These are phyloP conservation scores for Galerucella pusilla DNA, from an alignment of 2,888 invertebrate species.

Conservation along the genomic window DNA sequence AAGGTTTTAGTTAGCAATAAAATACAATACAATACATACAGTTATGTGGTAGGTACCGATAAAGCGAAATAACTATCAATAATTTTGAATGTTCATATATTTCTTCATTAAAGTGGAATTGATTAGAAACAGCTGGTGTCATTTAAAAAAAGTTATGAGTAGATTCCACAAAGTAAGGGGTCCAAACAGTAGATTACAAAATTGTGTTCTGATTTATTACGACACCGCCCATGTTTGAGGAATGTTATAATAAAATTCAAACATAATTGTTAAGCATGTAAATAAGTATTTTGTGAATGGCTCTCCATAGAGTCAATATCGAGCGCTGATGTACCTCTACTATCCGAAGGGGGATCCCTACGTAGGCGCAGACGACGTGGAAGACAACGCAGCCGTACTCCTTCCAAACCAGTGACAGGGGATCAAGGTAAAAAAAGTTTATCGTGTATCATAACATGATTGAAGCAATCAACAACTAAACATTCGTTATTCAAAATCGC, in stretches of 20 bases:
- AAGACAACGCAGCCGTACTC: constrained; percentile 63
- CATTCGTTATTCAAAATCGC: neutral
- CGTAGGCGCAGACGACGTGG: constrained; percentile 61
- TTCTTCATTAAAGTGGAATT: too few relatives aligned
- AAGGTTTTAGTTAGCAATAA: too few relatives aligned
- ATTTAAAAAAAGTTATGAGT: too few relatives aligned
- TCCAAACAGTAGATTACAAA: neutral
- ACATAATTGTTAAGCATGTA: constrained; percentile 27
- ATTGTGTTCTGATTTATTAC: neutral
- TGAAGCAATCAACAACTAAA: neutral
- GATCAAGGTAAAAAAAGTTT: constrained; percentile 25
- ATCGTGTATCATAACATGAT: constrained; percentile 14
- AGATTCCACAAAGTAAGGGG: too few relatives aligned
- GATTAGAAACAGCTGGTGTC: too few relatives aligned
- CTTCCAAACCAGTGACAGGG: constrained; percentile 45
- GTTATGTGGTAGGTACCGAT: too few relatives aligned
- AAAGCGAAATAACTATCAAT: too few relatives aligned
- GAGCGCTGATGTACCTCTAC: constrained; percentile 67
- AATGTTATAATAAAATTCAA: neutral
- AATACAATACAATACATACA: too few relatives aligned
- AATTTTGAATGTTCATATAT: too few relatives aligned
- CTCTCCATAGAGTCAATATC: constrained; percentile 69
- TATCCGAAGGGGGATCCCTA: constrained; percentile 59
- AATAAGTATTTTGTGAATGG: constrained; percentile 35
- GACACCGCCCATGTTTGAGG: neutral